Base-by-base conservation (phyloP, 2,797 vertebrate species). In the Scomberomorus guttatus region DNA sequence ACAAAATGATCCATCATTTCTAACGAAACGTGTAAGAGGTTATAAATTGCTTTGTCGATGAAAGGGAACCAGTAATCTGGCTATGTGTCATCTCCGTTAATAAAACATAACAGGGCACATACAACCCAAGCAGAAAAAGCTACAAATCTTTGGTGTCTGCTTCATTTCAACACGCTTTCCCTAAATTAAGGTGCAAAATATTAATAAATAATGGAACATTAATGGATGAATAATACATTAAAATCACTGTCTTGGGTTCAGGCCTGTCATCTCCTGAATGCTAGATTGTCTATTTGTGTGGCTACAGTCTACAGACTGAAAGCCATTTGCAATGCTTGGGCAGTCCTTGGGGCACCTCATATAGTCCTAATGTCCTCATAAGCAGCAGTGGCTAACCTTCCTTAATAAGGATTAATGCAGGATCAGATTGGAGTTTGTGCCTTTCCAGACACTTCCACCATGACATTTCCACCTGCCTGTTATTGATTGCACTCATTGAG, bases 401-500 rank as follows among this genome's bases (percentile, higher is more conserved):
- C 54, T 54, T 91, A 90, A 94, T 92, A 85, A 91, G 88, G 83
- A 95, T 93, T 89, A 93, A 93, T 94, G 87, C 88, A 77, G 81
- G 74, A 87, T 88, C 84, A 89, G 72, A 82, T 73, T 81, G 80
- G 73, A 78, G 86, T 81, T 85, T 87, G 72, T 39, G 64, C 72
- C 82, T 65, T 66, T 79, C 56, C 69, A 81, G 74, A 86, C 78
- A 72, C 80, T 88, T 84, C 81, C 69, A 42, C 66, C 54, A 60
- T 9, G 27, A 63, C 24, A 69, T 52, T 79, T 61, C 74, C 75
- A 79, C 86, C 75, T 83, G 83, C 61, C 52, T 60, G 50, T 83
- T 89, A 92, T 89, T 84, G 89, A 92, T 89, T 88, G 79, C 67
- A 42, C 68, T 78, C 61, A 75, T 50, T 87, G 83, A 89, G 72